phyloP scores from a whole-genome alignment of 2,797 vertebrate genomes.

The Distichodus sexfasciatus region DNA sequence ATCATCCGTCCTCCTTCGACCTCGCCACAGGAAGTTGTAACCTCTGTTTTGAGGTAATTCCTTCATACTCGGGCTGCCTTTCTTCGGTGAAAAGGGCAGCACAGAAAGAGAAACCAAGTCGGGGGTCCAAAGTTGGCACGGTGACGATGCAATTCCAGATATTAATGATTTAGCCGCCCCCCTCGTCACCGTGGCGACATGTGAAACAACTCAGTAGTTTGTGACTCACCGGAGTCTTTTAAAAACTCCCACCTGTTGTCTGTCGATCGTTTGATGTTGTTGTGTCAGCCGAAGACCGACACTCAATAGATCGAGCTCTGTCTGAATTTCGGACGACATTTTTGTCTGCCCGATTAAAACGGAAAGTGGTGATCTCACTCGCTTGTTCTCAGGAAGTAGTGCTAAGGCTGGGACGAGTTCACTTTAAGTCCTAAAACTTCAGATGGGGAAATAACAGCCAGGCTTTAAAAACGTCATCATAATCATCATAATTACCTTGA shows the following conservation, averaged over 20 bases:
- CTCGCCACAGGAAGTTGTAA: background rate
- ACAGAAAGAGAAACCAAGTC: background rate
- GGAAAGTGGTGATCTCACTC: background rate
- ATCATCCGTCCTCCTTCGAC: too few species aligned
- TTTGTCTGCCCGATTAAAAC: background rate
- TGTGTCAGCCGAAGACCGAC: too few species aligned
- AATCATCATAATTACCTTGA: too few species aligned
- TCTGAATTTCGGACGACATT: background rate
- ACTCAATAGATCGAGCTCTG: too few species aligned
- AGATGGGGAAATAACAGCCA: background rate
- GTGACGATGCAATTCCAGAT: constrained; percentile 2
- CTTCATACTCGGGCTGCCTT: background rate
- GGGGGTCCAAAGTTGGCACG: background rate
- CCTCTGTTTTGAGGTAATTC: constrained; percentile 15
- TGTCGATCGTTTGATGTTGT: constrained; percentile 8
- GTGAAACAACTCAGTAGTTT: background rate
- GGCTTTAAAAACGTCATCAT: too few species aligned
- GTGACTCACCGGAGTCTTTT: constrained; percentile 51
- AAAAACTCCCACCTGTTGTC: constrained; percentile 40
- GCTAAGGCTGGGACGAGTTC: background rate
- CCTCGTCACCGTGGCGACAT: background rate
- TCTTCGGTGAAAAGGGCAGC: constrained; percentile 7
- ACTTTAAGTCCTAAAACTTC: background rate
- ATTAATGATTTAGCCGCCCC: background rate
- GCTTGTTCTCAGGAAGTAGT: constrained; percentile 5